phyloP scores from a whole-genome alignment of 2,888 invertebrate species.

The Dusona sp. region DNA sequence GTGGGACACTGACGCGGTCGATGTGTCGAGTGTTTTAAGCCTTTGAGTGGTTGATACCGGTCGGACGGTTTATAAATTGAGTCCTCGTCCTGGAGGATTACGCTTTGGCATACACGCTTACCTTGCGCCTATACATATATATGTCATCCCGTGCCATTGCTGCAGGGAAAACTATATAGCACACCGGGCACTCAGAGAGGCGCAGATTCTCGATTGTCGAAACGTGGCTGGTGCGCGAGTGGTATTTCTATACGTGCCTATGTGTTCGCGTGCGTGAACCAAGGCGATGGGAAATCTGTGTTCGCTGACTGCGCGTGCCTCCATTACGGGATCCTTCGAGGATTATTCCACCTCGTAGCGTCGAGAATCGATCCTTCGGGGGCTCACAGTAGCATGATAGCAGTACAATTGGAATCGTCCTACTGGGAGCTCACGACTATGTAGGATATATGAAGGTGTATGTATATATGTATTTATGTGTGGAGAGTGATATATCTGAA shows the following conservation, averaged over 20 bases:
- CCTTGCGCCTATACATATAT: neutral
- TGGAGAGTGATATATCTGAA: neutral
- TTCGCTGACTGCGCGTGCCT: constrained; percentile 68
- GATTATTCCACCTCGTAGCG: constrained; percentile 79
- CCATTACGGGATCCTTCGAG: constrained; percentile 73
- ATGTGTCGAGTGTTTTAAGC: constrained; percentile 79
- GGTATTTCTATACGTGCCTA: neutral
- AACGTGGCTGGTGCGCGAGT: constrained; percentile 32
- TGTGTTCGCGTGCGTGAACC: constrained; percentile 1
- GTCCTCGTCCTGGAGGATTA: constrained; percentile 80
- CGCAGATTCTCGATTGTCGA: constrained; percentile 48
- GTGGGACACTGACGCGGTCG: constrained; percentile 69
- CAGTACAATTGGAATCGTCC: constrained; percentile 54
- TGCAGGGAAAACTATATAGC: constrained; percentile 6
- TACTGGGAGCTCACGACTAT: constrained; percentile 30
- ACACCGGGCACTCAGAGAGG: neutral
- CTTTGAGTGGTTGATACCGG: constrained; percentile 78
- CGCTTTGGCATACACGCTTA: constrained; percentile 57
- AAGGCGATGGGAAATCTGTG: constrained; percentile 79
- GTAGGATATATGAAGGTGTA: neutral
- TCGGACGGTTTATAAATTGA: constrained; percentile 80
- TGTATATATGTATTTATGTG: neutral
- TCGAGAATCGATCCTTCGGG: constrained; percentile 63
- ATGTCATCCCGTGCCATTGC: neutral
- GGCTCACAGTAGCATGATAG: constrained; percentile 49